Conservation (phyloP, 2,888 invertebrate species). For the Endotricha flammealis region DNA sequence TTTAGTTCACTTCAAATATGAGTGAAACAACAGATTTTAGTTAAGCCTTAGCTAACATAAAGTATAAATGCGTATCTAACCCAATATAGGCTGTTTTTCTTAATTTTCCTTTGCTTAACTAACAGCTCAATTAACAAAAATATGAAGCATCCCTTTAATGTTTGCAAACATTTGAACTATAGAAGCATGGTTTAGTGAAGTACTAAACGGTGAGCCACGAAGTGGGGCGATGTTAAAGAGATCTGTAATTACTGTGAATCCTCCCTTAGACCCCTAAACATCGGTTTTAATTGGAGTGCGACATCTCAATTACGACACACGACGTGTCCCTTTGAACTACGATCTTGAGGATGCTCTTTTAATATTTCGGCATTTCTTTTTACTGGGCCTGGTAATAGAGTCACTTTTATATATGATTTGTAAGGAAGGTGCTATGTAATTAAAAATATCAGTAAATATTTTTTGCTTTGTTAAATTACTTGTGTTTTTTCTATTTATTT, state of each 20-base stretch:
- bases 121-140: constrained; percentile 27
- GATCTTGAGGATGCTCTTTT: constrained; percentile 45
- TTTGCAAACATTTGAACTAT: constrained; percentile 38
- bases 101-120: constrained; percentile 32
- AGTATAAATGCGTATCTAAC: not conserved
- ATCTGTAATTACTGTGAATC: constrained; percentile 56
- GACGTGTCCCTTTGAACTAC: constrained; percentile 60
- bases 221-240: constrained; percentile 34
- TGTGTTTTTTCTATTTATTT: no score
- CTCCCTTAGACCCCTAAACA: constrained; percentile 46
- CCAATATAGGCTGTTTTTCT: constrained; percentile 11
- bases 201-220: constrained; percentile 33
- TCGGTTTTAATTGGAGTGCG: constrained; percentile 69
- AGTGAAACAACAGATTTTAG: no score
- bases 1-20: no score
- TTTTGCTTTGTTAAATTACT: no score
- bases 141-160: constrained; percentile 25
- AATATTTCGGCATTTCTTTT: constrained; percentile 14
- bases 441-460: no score
- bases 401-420: no score
- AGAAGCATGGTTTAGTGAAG: constrained; percentile 31
- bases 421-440: no score
- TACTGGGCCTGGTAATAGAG: no score
- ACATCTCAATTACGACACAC: constrained; percentile 59
- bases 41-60: no score